These are phyloP conservation scores for Ophioninae sp. DNA, from an alignment of 2,888 invertebrate species.

Conservation along the genomic window DNA sequence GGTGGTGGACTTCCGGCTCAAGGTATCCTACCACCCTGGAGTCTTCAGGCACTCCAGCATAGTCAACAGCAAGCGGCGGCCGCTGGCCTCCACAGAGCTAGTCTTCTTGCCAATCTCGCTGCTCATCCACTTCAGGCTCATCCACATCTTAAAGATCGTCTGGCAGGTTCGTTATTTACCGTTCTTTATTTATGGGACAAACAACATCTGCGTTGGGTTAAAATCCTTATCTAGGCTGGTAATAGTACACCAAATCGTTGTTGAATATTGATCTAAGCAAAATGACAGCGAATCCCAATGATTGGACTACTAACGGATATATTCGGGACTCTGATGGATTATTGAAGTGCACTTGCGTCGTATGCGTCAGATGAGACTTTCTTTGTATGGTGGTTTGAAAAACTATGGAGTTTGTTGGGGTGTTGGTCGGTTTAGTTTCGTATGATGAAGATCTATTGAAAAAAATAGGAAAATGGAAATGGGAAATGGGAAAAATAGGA, in stretches of 20 bases:
- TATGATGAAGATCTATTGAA: constrained; percentile 2
- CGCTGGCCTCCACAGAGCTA: constrained; percentile 78
- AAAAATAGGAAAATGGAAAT: not conserved
- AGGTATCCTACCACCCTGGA: constrained; percentile 75
- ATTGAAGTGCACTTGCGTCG: constrained; percentile 1
- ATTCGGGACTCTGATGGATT: not conserved
- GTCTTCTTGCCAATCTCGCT: constrained; percentile 78
- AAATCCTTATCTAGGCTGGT: no score
- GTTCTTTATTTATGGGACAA: no score
- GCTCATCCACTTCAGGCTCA: constrained; percentile 79
- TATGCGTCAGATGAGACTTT: not conserved
- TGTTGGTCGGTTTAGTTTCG: not conserved
- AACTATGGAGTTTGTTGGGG: no score
- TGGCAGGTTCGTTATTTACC: constrained; percentile 73
- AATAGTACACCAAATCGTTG: not conserved
- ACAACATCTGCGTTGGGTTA: no score
- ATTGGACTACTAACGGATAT: not conserved
- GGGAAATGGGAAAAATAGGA: no score
- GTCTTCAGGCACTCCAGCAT: constrained; percentile 77
- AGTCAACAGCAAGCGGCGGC: constrained; percentile 77
- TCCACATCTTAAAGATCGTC: constrained; percentile 79
- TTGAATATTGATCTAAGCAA: not conserved
- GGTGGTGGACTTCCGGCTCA: constrained; percentile 71
- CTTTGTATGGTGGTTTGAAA: not conserved
- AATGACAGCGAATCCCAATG: not conserved